Conservation (phyloP, 1,140 invertebrate genomes). For the Paralvinella palmiformis region DNA sequence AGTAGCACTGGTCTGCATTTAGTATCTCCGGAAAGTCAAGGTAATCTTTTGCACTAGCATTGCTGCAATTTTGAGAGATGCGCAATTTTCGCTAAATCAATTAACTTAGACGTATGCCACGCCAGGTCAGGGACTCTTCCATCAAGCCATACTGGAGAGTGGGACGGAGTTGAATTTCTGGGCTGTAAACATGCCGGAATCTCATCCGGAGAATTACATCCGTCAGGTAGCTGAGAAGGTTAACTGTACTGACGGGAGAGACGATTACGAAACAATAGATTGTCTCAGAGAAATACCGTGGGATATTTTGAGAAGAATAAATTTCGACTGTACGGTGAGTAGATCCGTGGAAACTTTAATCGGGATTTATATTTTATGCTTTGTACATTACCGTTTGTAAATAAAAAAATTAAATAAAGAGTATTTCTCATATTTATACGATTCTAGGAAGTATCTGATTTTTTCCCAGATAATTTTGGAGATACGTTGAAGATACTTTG, state of each 20-base stretch:
- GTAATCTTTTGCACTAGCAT: background rate
- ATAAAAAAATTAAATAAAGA: too few species aligned
- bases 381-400: too few species aligned
- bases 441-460: too few species aligned
- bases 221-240: background rate
- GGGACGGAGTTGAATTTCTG: conserved; percentile 12
- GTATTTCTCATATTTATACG: too few species aligned
- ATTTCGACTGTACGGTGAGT: too few species aligned
- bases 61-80: background rate
- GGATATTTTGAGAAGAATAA: too few species aligned
- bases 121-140: conserved; percentile 22
- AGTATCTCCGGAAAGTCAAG: conserved; percentile 4
- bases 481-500: too few species aligned
- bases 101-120: background rate
- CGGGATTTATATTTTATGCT: too few species aligned
- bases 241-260: background rate
- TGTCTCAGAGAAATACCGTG: too few species aligned
- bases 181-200: background rate
- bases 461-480: too few species aligned
- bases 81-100: background rate
- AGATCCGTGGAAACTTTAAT: too few species aligned
- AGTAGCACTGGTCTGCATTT: conserved; percentile 22
- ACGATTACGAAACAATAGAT: background rate
- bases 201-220: background rate
- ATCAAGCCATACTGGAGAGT: conserved; percentile 24